These are phyloP conservation scores for Drosophila mimetica DNA, from an alignment of 2,888 invertebrate species.

Conservation along the genomic window DNA sequence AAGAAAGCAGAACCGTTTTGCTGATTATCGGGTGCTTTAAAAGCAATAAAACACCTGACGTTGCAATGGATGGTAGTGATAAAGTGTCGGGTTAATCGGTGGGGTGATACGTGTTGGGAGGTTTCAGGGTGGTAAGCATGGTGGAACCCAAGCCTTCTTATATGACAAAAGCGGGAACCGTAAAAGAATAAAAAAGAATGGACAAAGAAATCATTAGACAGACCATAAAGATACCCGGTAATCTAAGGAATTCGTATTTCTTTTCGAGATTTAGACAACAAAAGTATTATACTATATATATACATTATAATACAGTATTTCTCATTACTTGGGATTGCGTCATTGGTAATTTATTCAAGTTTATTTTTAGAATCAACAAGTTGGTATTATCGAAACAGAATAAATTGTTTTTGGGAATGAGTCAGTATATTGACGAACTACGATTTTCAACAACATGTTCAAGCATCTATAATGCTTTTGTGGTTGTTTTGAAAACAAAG, in stretches of 20 bases:
- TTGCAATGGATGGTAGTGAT: constrained; percentile 1
- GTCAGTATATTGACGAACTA: neutral
- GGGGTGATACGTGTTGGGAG: neutral
- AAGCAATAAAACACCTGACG: constrained; percentile 16
- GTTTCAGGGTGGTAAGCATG: neutral
- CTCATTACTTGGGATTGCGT: neutral
- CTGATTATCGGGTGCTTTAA: constrained; percentile 9
- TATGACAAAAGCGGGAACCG: constrained; percentile 2
- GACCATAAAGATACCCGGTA: constrained; percentile 18
- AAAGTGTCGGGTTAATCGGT: constrained; percentile 11
- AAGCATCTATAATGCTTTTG: no score
- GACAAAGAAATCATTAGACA: neutral
- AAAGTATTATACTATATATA: no score
- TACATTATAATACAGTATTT: no score
- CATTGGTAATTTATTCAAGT: neutral
- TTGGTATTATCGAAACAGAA: neutral
- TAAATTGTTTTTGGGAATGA: neutral
- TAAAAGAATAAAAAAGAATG: neutral
- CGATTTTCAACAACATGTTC: neutral
- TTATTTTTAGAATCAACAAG: neutral
- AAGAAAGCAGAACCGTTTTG: constrained; percentile 2
- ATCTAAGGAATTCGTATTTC: neutral
- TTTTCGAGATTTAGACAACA: neutral
- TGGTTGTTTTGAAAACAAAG: neutral
- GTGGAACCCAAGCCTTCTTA: neutral